A percentile compares a stretch with the other conserved stretches of the same genome.
phyloP scores from a whole-genome alignment of 1,140 invertebrate species.

The Dendrolimus kikuchii region DNA sequence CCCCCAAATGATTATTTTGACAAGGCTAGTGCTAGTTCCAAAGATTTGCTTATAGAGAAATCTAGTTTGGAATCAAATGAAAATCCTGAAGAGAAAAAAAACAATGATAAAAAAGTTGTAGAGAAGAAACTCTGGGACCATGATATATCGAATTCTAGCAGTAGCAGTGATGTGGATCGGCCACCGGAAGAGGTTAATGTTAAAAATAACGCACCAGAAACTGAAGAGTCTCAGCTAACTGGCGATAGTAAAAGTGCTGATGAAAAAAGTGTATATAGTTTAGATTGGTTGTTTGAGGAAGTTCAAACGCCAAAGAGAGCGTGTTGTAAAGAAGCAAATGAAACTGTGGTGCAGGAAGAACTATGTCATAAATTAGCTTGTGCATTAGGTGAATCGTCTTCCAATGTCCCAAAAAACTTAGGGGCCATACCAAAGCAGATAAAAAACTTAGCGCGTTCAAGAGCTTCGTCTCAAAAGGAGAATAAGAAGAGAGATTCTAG shows the following conservation, averaged over 20 bases:
- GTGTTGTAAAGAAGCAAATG: constrained; percentile 24
- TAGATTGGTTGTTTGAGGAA: constrained; percentile 68
- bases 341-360: constrained; percentile 30
- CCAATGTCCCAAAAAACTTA: constrained; percentile 73
- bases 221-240: constrained; percentile 55
- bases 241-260: constrained; percentile 61
- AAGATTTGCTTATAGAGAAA: constrained; percentile 76
- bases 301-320: constrained; percentile 17
- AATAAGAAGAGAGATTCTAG: constrained; percentile 67
- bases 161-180: constrained; percentile 66
- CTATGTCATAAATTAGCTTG: constrained; percentile 46
- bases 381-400: constrained; percentile 58
- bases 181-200: constrained; percentile 36
- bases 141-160: constrained; percentile 74
- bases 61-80: constrained; percentile 71
- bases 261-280: constrained; percentile 63
- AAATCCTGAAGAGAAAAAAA: constrained; percentile 38
- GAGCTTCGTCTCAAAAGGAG: constrained; percentile 66
- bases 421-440: constrained; percentile 83
- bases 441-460: constrained; percentile 63
- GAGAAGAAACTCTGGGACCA: constrained; percentile 66
- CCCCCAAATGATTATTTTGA: constrained; percentile 65
- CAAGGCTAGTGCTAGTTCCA: constrained; percentile 76
- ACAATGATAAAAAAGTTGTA: constrained; percentile 40
- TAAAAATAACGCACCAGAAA: constrained; percentile 38